Conservation (phyloP, 2,888 invertebrate species). For the Sinelater perroti region DNA sequence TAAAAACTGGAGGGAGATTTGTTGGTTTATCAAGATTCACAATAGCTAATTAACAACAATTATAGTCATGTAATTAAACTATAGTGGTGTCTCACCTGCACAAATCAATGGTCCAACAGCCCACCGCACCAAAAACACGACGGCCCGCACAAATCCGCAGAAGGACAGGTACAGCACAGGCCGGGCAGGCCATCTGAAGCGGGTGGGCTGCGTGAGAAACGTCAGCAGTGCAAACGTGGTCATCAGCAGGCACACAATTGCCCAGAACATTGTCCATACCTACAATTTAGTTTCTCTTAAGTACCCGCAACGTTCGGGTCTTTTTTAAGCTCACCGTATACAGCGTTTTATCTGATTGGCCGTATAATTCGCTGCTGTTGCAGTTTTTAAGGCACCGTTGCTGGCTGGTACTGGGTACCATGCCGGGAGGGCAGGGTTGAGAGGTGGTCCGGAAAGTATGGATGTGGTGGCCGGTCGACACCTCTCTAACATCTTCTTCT, state of each 20-base stretch:
- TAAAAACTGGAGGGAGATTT: no score
- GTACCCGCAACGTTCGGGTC: no score
- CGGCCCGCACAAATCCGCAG: slow-evolving; percentile 63
- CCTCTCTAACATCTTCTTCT: slow-evolving; percentile 30
- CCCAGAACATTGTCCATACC: slow-evolving; percentile 79
- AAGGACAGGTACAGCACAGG: slow-evolving; percentile 90
- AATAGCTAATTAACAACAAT: no score
- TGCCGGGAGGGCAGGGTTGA: slow-evolving; percentile 49
- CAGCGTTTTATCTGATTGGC: slow-evolving; percentile 50
- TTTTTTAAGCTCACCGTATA: slow-evolving; percentile 44
- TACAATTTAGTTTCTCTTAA: no score
- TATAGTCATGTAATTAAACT: no score
- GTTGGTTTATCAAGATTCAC: no score
- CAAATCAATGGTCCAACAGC: slow-evolving; percentile 52
- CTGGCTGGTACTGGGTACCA: slow-evolving; percentile 33
- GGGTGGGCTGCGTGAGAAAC: slow-evolving; percentile 86
- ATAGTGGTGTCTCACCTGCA: slow-evolving; percentile 42
- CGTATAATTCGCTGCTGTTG: slow-evolving; percentile 43
- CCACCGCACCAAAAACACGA: slow-evolving; percentile 51
- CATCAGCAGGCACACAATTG: slow-evolving; percentile 80
- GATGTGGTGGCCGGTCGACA: slow-evolving; percentile 25
- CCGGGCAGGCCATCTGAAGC: slow-evolving; percentile 93
- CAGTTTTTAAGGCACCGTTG: slow-evolving; percentile 49
- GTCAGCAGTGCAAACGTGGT: slow-evolving; percentile 86
- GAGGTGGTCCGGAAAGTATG: slow-evolving; percentile 31